Evolutionary conservation across 2,113 vertebrate genomes (phyloP).

Genomic region (Okapia johnstoni): DNA sequence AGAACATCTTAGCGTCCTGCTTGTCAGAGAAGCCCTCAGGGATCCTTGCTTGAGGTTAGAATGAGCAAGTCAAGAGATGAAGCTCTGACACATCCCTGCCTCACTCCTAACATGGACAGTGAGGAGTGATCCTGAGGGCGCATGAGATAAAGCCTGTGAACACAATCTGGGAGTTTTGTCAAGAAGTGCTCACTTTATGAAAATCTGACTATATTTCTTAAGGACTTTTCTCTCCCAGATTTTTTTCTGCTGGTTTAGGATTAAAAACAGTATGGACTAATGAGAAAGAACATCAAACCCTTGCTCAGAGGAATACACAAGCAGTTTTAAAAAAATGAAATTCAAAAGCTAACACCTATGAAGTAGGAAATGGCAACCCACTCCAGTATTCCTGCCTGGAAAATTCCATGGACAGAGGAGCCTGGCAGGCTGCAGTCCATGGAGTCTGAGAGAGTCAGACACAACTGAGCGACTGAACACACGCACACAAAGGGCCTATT

Average conservation of each 20-base stretch:
- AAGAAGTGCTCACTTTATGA: not conserved
- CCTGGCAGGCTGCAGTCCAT: not conserved
- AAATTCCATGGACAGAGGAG: not conserved
- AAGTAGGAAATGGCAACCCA: not conserved
- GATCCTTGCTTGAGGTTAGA: not conserved
- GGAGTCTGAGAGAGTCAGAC: not conserved
- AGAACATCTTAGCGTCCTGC: not conserved
- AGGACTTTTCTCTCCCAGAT: not conserved
- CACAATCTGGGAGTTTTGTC: accelerated
- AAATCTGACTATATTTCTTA: not conserved
- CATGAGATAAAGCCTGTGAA: not conserved
- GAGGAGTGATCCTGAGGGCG: not conserved
- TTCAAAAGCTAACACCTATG: not conserved
- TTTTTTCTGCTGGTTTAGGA: not conserved
- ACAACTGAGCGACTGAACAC: not conserved
- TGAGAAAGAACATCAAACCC: not conserved
- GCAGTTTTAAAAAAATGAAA: not conserved
- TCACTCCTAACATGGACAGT: not conserved
- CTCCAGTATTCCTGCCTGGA: not conserved
- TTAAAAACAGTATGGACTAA: not conserved
- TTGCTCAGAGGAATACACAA: not conserved
- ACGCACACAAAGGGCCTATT: not conserved
- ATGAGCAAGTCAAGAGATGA: not conserved
- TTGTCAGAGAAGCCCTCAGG: not conserved
- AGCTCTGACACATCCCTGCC: not conserved